Percentiles rank a stretch among this genome's conserved stretches.
Conservation (phyloP, 2,888 invertebrate species). For the Oasisia sp. region DNA sequence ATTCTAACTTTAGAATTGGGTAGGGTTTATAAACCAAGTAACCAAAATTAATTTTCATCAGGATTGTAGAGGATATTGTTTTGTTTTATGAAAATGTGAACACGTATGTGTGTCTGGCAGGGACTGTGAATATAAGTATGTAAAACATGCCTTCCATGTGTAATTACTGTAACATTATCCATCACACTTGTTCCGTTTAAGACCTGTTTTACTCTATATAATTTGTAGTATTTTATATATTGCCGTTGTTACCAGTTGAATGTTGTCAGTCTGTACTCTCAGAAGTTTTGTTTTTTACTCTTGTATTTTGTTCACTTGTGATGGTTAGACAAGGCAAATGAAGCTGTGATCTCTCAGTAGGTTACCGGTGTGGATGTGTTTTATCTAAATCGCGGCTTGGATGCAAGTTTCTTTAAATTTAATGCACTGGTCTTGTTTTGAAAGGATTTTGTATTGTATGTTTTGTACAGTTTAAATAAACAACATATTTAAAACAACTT, state of each 20-base stretch:
- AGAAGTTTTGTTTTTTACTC: background rate
- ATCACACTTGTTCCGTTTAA: too few species aligned
- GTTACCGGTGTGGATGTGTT: background rate
- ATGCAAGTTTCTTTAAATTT: background rate
- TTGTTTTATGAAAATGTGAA: background rate
- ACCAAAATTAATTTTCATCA: background rate
- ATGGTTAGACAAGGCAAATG: background rate
- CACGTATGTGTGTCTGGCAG: background rate
- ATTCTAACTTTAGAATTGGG: background rate
- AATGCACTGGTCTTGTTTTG: background rate
- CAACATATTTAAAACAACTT: background rate
- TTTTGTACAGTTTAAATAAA: slow-evolving; percentile 11
- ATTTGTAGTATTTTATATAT: too few species aligned
- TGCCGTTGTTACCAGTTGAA: too few species aligned
- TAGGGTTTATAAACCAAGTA: background rate
- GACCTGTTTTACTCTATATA: too few species aligned
- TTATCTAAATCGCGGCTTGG: background rate
- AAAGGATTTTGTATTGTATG: background rate
- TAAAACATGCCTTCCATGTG: too few species aligned
- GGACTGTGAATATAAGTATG: background rate
- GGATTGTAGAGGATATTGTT: background rate
- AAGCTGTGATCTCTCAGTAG: background rate
- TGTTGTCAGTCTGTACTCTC: too few species aligned
- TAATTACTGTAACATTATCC: too few species aligned
- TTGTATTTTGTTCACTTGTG: background rate